These are phyloP conservation scores for Tribolium madens DNA, from an alignment of 1,140 invertebrate genomes.

Conservation along the genomic window DNA sequence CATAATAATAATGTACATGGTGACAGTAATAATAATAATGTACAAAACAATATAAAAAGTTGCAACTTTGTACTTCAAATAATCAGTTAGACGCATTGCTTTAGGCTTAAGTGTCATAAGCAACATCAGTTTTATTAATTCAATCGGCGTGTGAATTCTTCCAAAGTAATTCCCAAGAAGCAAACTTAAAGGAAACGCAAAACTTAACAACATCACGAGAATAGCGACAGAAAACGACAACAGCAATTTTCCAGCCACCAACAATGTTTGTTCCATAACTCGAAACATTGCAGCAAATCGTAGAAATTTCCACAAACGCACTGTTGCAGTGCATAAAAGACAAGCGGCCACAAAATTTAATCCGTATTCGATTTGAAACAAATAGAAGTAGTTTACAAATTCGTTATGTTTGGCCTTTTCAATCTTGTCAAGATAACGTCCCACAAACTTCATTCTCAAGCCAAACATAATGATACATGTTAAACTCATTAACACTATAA, in stretches of 20 bases:
- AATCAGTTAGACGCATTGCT: neutral
- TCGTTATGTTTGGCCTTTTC: slow-evolving; percentile 52
- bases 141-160: slow-evolving; percentile 31
- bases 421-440: slow-evolving; percentile 27
- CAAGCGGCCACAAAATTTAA: slow-evolving; percentile 48
- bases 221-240: slow-evolving; percentile 44
- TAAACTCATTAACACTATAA: slow-evolving; percentile 46
- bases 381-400: slow-evolving; percentile 55
- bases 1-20: slow-evolving; percentile 45
- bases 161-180: slow-evolving; percentile 33
- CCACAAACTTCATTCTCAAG: slow-evolving; percentile 6
- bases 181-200: slow-evolving; percentile 42
- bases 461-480: slow-evolving; percentile 10
- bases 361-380: slow-evolving; percentile 49
- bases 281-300: slow-evolving; percentile 53
- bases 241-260: slow-evolving; percentile 26
- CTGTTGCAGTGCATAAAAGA: slow-evolving; percentile 54
- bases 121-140: neutral
- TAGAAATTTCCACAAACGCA: slow-evolving; percentile 57
- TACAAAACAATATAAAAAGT: slow-evolving; percentile 12
- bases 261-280: slow-evolving; percentile 53
- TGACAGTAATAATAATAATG: slow-evolving; percentile 24
- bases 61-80: slow-evolving; percentile 40
- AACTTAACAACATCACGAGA: slow-evolving; percentile 35
- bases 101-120: neutral